phyloP scores from a whole-genome alignment of 2,113 vertebrate genomes.

The Oryzias javanicus region DNA sequence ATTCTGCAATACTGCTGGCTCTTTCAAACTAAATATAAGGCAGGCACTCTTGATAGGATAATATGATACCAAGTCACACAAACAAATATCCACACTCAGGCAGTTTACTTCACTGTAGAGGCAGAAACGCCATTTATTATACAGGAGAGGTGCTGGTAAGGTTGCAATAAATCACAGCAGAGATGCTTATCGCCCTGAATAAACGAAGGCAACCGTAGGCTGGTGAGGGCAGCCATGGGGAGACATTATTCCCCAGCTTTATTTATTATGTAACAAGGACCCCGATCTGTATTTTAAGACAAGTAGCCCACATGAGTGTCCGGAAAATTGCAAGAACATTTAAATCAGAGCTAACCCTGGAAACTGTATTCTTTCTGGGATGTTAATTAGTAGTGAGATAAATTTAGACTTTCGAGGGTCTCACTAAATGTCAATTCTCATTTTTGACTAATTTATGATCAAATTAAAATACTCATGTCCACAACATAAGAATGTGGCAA shows the following conservation, averaged over 20 bases:
- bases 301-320: conserved; percentile 26
- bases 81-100: conserved; percentile 39
- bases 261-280: conserved; percentile 58
- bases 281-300: conserved; percentile 36
- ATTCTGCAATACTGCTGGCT: conserved; percentile 19
- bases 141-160: conserved; percentile 40
- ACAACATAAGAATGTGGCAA: no score
- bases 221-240: conserved; percentile 43
- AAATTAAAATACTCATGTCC: no score
- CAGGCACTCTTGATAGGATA: conserved; percentile 11
- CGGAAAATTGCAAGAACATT: conserved; percentile 27
- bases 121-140: conserved; percentile 43
- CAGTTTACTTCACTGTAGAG: conserved; percentile 33
- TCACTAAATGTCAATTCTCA: background rate
- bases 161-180: conserved; percentile 61
- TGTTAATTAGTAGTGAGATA: background rate
- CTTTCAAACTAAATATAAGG: conserved; percentile 37
- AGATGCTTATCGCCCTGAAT: conserved; percentile 61
- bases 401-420: conserved; percentile 8
- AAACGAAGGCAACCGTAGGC: conserved; percentile 56
- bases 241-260: conserved; percentile 41
- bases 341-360: conserved; percentile 25
- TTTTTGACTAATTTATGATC: no score
- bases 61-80: conserved; percentile 29
- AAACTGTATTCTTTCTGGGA: conserved; percentile 11